Percentiles rank a stretch among this genome's conserved stretches.
These are phyloP conservation scores for Hyperoodon ampullatus DNA, from an alignment of 2,113 vertebrate genomes.

Conservation along the genomic window DNA sequence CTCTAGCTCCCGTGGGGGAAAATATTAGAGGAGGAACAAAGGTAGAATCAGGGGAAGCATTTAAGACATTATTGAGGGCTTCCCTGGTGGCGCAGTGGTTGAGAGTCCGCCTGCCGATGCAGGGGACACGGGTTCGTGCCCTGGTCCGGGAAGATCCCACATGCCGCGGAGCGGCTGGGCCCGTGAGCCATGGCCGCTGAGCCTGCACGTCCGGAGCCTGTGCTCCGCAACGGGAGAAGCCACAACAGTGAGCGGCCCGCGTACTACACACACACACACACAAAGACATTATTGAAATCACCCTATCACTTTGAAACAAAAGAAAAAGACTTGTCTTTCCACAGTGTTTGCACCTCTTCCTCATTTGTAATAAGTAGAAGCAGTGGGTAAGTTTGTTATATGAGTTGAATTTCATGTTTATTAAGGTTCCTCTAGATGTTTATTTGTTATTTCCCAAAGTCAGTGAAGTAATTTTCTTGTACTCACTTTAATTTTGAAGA, in stretches of 20 bases:
- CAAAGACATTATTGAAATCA: not conserved
- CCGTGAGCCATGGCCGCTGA: too few relatives aligned
- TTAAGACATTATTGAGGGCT: not conserved
- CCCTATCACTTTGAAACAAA: not conserved
- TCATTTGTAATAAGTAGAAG: conserved; percentile 7
- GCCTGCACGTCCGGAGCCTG: too few relatives aligned
- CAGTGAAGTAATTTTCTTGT: conserved; percentile 29
- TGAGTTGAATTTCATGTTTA: conserved; percentile 37
- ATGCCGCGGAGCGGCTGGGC: too few relatives aligned
- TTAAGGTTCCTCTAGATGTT: conserved; percentile 21
- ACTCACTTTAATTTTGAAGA: conserved; percentile 38
- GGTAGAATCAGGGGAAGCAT: not conserved
- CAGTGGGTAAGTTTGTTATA: not conserved
- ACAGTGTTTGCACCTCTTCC: not conserved
- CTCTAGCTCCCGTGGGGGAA: not conserved
- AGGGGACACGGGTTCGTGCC: too few relatives aligned
- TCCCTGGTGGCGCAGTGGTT: too few relatives aligned
- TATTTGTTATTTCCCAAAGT: conserved; percentile 33
- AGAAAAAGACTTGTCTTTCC: not conserved
- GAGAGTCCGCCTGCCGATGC: too few relatives aligned
- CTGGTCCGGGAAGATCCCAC: too few relatives aligned
- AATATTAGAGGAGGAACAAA: not conserved
- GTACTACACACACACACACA: too few relatives aligned
- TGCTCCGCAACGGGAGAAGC: too few relatives aligned
- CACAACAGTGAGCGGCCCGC: too few relatives aligned